Evolutionary conservation across 2,888 invertebrate species (phyloP).

Genomic region (Orchesella flavescens): DNA sequence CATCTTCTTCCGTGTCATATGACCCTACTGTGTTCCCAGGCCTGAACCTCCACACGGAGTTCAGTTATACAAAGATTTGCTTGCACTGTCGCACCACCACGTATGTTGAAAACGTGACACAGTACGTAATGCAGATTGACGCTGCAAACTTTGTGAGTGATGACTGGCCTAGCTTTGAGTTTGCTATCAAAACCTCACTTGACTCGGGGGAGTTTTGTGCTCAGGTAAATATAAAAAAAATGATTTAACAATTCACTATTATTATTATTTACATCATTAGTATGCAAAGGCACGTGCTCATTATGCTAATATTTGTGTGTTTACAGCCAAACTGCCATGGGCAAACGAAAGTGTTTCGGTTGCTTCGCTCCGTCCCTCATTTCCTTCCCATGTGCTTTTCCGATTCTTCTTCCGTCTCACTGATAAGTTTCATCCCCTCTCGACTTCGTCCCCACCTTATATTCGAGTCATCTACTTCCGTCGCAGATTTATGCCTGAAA

Average conservation of each 20-base stretch:
- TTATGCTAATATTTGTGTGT: background rate
- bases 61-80: slow-evolving; percentile 70
- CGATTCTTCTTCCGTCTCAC: slow-evolving; percentile 54
- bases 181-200: slow-evolving; percentile 69
- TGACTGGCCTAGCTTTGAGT: slow-evolving; percentile 71
- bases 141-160: slow-evolving; percentile 63
- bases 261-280: slow-evolving; percentile 1
- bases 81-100: slow-evolving; percentile 70
- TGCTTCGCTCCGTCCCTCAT: slow-evolving; percentile 65
- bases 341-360: slow-evolving; percentile 70
- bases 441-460: slow-evolving; percentile 68
- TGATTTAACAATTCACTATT: background rate
- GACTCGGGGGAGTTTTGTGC: slow-evolving; percentile 71
- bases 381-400: slow-evolving; percentile 68
- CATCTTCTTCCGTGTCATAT: slow-evolving; percentile 24
- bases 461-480: slow-evolving; percentile 67
- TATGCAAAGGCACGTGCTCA: background rate
- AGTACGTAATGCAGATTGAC: slow-evolving; percentile 69
- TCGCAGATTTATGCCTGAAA: slow-evolving; percentile 62
- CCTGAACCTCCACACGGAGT: slow-evolving; percentile 63
- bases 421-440: slow-evolving; percentile 65
- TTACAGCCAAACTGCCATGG: slow-evolving; percentile 71
- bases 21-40: slow-evolving; percentile 25
- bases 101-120: slow-evolving; percentile 67
- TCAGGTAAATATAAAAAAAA: slow-evolving; percentile 59